Percentiles rank a stretch among this genome's conserved stretches.
phyloP scores from a whole-genome alignment of 2,797 vertebrate species.

The Enteromius paludinosus region DNA sequence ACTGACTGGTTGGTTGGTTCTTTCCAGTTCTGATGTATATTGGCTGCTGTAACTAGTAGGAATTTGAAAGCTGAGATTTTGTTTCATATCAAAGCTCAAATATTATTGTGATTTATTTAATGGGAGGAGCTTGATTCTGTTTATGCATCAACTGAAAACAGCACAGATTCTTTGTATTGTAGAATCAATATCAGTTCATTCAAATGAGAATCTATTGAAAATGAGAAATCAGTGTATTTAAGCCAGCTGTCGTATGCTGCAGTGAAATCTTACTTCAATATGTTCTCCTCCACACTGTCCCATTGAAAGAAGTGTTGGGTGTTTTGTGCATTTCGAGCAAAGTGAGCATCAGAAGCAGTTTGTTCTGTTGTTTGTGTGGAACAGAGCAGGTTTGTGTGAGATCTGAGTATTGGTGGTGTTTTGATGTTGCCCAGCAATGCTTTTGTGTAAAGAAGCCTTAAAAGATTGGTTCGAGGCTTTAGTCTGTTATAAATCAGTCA shows the following conservation, averaged over 20 bases:
- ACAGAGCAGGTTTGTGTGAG: background rate
- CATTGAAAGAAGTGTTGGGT: background rate
- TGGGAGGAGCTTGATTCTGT: background rate
- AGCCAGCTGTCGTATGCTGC: background rate
- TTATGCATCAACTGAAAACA: background rate
- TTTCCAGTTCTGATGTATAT: background rate
- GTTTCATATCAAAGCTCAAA: too few species aligned
- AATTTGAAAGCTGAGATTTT: too few species aligned
- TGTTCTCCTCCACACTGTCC: background rate
- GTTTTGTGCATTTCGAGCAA: background rate
- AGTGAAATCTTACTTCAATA: background rate
- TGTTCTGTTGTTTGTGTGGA: background rate
- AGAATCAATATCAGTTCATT: too few species aligned
- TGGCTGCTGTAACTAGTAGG: too few species aligned
- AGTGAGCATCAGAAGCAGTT: background rate
- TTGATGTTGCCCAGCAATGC: conserved; percentile 8
- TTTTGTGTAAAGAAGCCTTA: conserved; percentile 4
- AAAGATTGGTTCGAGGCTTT: background rate
- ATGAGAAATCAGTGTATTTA: background rate
- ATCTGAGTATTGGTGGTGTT: background rate
- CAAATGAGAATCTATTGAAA: background rate
- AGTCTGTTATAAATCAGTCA: background rate
- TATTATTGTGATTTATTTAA: background rate
- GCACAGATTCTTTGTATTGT: background rate
- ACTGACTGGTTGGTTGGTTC: too few species aligned